Conservation (phyloP, 1,140 invertebrate genomes). For the Armadillidium nasatum region DNA sequence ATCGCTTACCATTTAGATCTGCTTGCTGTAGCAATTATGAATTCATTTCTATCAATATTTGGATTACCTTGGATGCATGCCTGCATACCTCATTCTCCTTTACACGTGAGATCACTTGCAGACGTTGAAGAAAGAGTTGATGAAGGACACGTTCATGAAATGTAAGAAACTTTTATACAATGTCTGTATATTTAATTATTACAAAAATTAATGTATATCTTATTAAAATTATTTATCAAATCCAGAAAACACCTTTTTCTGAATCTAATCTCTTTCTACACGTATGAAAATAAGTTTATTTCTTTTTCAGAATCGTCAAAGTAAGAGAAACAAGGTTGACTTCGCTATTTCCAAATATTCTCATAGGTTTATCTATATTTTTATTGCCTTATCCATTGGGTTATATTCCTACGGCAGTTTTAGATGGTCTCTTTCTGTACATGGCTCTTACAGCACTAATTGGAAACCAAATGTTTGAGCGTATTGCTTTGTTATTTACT, state of each 20-base stretch:
- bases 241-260: no score
- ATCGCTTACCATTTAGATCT: conserved; percentile 63
- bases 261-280: not conserved
- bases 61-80: conserved; percentile 63
- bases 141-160: conserved; percentile 62
- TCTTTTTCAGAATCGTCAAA: conserved; percentile 56
- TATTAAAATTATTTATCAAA: no score
- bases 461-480: conserved; percentile 64
- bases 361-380: conserved; percentile 61
- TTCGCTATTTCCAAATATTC: conserved; percentile 58
- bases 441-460: conserved; percentile 62
- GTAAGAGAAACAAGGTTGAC: conserved; percentile 62
- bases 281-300: not conserved
- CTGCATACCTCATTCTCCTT: conserved; percentile 61
- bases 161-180: conserved; percentile 50
- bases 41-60: conserved; percentile 59
- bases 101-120: conserved; percentile 62
- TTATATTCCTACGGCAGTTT: conserved; percentile 61
- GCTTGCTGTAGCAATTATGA: conserved; percentile 61
- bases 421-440: conserved; percentile 64
- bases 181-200: no score
- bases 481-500: conserved; percentile 61
- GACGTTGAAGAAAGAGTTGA: conserved; percentile 64
- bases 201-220: no score
- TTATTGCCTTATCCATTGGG: conserved; percentile 59